phyloP scores from a whole-genome alignment of 2,113 vertebrate species.

The Morphnarchus princeps region DNA sequence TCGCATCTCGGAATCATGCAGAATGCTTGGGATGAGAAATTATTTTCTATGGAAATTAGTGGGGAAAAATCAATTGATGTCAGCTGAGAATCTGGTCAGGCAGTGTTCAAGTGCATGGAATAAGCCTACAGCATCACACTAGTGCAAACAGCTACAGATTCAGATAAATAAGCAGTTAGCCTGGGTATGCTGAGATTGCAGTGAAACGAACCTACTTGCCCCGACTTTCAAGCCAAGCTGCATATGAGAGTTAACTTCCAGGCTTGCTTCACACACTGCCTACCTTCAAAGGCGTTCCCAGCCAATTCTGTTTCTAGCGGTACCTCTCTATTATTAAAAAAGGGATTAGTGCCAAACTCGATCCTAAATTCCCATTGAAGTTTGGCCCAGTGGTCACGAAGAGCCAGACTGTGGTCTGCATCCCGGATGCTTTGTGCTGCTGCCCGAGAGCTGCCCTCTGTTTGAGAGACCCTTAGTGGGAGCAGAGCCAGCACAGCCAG shows the following conservation, averaged over 20 bases:
- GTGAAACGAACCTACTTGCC: neutral
- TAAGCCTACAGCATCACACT: neutral
- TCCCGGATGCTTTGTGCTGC: neutral
- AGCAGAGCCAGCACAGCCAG: neutral
- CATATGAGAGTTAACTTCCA: neutral
- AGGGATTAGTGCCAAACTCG: neutral
- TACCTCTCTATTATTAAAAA: neutral
- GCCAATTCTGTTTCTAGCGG: neutral
- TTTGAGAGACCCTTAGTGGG: neutral
- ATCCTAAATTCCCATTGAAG: neutral
- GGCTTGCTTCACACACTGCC: neutral
- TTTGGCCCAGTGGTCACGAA: neutral
- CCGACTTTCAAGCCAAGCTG: neutral
- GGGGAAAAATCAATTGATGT: neutral
- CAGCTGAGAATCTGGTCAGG: neutral
- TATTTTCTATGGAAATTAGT: neutral
- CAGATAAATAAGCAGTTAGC: neutral
- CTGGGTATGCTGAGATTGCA: neutral
- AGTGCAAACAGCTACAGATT: neutral
- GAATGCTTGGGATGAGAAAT: neutral
- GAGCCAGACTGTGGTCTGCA: neutral
- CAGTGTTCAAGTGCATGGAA: neutral
- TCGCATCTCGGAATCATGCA: neutral
- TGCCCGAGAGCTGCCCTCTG: neutral
- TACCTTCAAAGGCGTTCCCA: neutral